Base-by-base conservation (phyloP, 2,113 vertebrate species). In the Condylura cristata region DNA sequence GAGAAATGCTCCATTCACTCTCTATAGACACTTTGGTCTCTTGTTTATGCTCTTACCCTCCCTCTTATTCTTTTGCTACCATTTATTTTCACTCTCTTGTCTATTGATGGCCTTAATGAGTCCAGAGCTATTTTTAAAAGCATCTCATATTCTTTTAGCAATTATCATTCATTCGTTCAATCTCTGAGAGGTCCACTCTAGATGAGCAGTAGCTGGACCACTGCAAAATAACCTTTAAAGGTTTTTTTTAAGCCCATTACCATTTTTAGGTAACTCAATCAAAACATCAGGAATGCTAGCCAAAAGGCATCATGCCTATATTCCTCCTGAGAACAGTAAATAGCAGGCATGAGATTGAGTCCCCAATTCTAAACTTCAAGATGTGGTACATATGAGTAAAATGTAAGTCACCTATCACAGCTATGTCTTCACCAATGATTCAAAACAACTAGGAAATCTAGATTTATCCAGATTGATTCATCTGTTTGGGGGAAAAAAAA, bases 61-160 rank as follows among this genome's bases (percentile, higher is more conserved):
- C 46, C 58, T 56, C 44, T 58, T 51, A 89, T 63, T 41, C n/a
- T 80, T 82, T 28, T 1, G 41, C n/a, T 92, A 26, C 58, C 91
- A 90, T 63, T 82, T 70, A 88, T 56, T 61, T 90, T 1, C 1
- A 90, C 58, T 68, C 28, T 93, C 63, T 75, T 56, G 34, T 61
- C 86, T 82, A 48, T 17, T 96, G 85, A 94, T 66, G 89, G 75
- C n/a, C 91, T 95, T 46, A 53, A 56, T 61, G 78, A 82, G 39
- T 37, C 63, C 17, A 71, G 94, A 88, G 48, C 78, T 60, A 56
- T 48, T 74, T 84, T 80, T 89, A 68, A 78, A 89, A 94, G 16
- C 24, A 61, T 71, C 84, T 71, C 89, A 14, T 81, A 81, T 75
- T 51, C 28, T 11, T 66, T 46, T 11, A 37, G 72, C 87, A 81